phyloP scores from a whole-genome alignment of 2,888 invertebrate genomes.

The Rambutsinella grinnellia region DNA sequence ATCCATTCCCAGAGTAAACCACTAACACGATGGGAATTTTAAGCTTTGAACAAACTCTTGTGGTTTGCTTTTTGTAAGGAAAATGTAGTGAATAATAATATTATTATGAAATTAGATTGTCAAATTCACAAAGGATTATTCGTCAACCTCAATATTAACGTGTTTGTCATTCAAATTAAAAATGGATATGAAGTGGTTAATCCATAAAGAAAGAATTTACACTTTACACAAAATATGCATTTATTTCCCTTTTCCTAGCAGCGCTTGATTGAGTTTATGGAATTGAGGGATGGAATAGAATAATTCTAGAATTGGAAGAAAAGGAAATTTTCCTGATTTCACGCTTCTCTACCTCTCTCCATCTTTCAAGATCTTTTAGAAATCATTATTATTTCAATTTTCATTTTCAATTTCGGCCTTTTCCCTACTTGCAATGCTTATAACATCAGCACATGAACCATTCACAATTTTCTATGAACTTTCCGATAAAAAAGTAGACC shows the following conservation, averaged over 20 bases:
- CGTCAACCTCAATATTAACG: neutral
- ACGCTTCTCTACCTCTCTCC: slow-evolving; percentile 44
- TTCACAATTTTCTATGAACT: neutral
- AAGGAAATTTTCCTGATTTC: slow-evolving; percentile 38
- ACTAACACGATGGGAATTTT: no score
- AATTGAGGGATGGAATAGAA: no score
- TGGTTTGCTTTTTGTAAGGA: slow-evolving; percentile 15
- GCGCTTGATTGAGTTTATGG: no score
- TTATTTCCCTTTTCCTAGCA: no score
- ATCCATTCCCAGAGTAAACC: no score
- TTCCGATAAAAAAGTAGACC: slow-evolving; percentile 34
- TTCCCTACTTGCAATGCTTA: slow-evolving; percentile 40
- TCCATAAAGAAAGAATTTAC: no score
- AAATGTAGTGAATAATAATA: slow-evolving; percentile 6
- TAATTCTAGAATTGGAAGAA: neutral
- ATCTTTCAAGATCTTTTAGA: slow-evolving; percentile 10
- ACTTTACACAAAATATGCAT: slow-evolving; percentile 6
- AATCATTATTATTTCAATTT: slow-evolving; percentile 44
- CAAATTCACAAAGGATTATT: slow-evolving; percentile 15
- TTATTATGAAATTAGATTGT: slow-evolving; percentile 26
- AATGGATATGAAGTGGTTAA: neutral
- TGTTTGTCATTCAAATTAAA: slow-evolving; percentile 31
- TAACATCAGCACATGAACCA: slow-evolving; percentile 2
- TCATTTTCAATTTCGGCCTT: slow-evolving; percentile 48
- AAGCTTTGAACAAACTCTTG: no score